Evolutionary conservation across 2,113 vertebrate genomes (phyloP), one percentile per base, ranked within the genome.

Genomic region (Albula glossodonta): DNA sequence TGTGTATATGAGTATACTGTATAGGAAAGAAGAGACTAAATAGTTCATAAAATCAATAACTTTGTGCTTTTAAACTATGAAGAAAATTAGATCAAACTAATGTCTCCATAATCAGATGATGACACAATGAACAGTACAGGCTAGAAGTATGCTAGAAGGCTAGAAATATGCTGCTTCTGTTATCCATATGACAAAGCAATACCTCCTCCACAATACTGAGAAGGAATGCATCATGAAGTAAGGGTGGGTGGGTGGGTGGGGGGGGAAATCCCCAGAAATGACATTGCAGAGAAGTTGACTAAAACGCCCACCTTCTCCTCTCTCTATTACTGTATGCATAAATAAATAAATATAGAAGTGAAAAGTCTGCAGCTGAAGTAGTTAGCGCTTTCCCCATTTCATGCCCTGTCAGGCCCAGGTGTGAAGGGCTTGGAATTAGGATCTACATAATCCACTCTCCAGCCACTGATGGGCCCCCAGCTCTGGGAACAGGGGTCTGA

Each of bases 341-440:
- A 17, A 50, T 22, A 63, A 63, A 66, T 66, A 66, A 66, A 66
- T 66, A 66, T 41, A 41, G 31, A 41, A 41, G 9, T 13, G 17
- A 91, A 92, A 90, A 86, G 92, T 95, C 91, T 93, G 87, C 88
- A 85, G 78, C 15, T 51, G 53, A 57, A 25, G 5, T 49, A 25
- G 57, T 57, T 88, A 93, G 89, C 88, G 90, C 86, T 93, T 90
- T 92, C 89, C 92, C 89, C 93, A 93, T 95, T 94, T 95, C 94
- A 94, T 94, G 94, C 90, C 92, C 91, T 91, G 93, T 92, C 94
- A 92, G 90, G 88, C 90, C 91, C 91, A 95, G 93, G 94, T 94
- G 92, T 88, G 91, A 90, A 81, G 50, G 87, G 85, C 84, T 88
- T 25, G 87, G 91, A 94, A 93, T 93, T 93, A 90, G 86, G 88